A percentile compares a stretch with the other conserved stretches of the same genome.
These are phyloP conservation scores for Loriculus beryllinus DNA, from an alignment of 2,797 vertebrate species.

Conservation along the genomic window DNA sequence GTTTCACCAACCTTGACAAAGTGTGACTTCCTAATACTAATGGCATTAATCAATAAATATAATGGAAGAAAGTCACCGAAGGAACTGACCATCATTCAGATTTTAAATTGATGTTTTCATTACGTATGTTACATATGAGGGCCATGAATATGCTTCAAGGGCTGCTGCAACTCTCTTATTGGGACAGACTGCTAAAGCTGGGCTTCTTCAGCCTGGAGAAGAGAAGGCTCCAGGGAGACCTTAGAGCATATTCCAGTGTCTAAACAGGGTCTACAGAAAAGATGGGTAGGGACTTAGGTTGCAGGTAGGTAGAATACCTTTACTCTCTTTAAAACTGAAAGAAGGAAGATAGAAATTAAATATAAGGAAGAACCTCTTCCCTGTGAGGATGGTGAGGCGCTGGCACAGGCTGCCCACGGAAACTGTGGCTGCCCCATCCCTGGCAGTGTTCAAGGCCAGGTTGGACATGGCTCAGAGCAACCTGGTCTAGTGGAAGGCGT, in stretches of 20 bases:
- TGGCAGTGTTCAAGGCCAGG: not conserved
- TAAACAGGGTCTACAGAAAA: not conserved
- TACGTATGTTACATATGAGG: not conserved
- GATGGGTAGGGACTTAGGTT: not conserved
- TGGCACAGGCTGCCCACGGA: not conserved
- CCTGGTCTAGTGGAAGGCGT: no score
- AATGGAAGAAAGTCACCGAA: not conserved
- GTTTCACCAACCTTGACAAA: not conserved
- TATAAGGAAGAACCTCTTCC: not conserved
- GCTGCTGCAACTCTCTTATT: rapidly evolving
- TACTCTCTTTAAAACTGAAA: not conserved
- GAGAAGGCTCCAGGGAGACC: not conserved
- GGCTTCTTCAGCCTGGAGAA: rapidly evolving
- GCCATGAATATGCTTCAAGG: rapidly evolving
- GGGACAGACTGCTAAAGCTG: not conserved
- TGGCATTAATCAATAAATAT: not conserved
- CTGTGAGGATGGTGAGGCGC: not conserved
- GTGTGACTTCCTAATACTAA: not conserved
- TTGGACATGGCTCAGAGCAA: not conserved
- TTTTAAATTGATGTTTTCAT: not conserved
- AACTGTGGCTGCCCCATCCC: not conserved
- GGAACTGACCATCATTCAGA: not conserved
- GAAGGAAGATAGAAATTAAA: not conserved
- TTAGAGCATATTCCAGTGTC: not conserved
- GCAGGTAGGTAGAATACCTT: no score